phyloP scores from a whole-genome alignment of 2,113 vertebrate species.

The Toxotes jaculatrix region DNA sequence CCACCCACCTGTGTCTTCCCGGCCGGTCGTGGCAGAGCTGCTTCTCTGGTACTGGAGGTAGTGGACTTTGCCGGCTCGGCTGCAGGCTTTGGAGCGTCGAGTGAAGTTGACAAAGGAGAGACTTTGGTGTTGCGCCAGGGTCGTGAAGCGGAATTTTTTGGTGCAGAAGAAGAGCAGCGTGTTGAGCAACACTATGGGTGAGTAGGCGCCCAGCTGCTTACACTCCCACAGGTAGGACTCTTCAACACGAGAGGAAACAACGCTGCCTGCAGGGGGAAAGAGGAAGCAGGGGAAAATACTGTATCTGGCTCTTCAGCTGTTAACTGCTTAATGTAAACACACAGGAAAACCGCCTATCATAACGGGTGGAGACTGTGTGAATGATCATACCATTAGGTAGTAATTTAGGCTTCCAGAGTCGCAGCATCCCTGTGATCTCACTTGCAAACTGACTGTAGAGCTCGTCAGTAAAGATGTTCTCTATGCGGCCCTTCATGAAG shows the following conservation, averaged over 20 bases:
- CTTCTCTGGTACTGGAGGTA: conserved; percentile 89
- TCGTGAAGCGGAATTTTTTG: conserved; percentile 93
- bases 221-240: conserved; percentile 98
- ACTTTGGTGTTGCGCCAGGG: conserved; percentile 90
- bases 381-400: conserved; percentile 88
- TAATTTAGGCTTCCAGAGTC: conserved; percentile 90
- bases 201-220: conserved; percentile 97
- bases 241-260: conserved; percentile 74
- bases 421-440: conserved; percentile 93
- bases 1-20: conserved; percentile 53
- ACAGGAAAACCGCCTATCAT: not conserved
- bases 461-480: conserved; percentile 97
- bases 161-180: conserved; percentile 98
- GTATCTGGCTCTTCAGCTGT: not conserved
- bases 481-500: conserved; percentile 95
- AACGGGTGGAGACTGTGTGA: not conserved
- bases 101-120: conserved; percentile 93
- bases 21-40: conserved; percentile 61
- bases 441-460: conserved; percentile 92
- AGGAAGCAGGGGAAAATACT: no score
- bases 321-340: not conserved
- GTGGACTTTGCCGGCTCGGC: conserved; percentile 88
- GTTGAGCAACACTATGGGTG: conserved; percentile 95
- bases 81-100: conserved; percentile 88
- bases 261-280: conserved; percentile 32